Percentiles rank a stretch among this genome's conserved stretches.
Conservation (phyloP, 2,113 vertebrate species). For the Gadus chalcogrammus region DNA sequence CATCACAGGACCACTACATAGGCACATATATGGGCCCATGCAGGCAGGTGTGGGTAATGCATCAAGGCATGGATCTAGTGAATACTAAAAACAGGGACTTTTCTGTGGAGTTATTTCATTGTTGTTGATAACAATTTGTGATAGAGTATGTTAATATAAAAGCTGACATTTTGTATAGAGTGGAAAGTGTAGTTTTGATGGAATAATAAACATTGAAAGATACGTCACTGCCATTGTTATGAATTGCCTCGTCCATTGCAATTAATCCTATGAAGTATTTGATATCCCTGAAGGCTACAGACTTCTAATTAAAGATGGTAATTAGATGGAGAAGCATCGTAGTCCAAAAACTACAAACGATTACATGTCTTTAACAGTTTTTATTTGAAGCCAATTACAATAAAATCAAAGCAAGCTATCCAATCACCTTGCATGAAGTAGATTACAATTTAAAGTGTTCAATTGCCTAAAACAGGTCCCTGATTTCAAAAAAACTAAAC, state of each 20-base stretch:
- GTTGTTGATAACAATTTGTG: constrained; percentile 12
- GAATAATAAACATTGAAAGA: constrained; percentile 53
- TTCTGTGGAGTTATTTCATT: constrained; percentile 25
- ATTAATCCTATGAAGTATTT: neutral
- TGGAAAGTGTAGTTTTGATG: constrained; percentile 5
- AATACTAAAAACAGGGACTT: constrained; percentile 36
- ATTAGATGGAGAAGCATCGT: neutral
- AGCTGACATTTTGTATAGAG: constrained; percentile 39
- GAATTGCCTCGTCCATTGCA: neutral
- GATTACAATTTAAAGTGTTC: constrained; percentile 32
- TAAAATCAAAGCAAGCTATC: constrained; percentile 32
- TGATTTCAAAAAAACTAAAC: constrained; percentile 28
- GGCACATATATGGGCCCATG: no score
- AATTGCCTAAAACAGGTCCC: constrained; percentile 44
- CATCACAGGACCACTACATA: no score
- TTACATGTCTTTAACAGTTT: constrained; percentile 17
- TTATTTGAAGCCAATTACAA: constrained; percentile 54
- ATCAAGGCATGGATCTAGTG: constrained; percentile 7
- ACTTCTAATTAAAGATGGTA: neutral
- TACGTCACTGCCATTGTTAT: neutral
- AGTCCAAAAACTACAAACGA: neutral
- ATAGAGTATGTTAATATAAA: constrained; percentile 18
- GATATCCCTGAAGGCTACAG: neutral
- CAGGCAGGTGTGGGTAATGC: neutral
- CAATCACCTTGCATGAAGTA: constrained; percentile 12